phyloP scores from a whole-genome alignment of 2,888 invertebrate species.

The Tethea ocularis region DNA sequence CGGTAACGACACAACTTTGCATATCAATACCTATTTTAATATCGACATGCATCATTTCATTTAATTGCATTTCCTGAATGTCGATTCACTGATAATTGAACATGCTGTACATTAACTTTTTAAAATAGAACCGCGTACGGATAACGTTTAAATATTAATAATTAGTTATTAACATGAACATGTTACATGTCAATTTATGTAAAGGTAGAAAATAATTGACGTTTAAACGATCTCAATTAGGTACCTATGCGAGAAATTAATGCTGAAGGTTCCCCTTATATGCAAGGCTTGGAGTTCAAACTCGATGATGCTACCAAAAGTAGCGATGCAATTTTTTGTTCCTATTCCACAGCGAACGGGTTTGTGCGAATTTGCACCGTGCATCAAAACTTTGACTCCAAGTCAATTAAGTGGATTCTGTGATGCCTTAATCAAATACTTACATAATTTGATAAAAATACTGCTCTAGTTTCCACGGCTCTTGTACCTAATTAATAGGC shows the following conservation, averaged over 20 bases:
- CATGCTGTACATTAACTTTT: conserved; percentile 5
- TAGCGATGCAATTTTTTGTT: conserved; percentile 24
- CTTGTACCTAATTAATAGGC: conserved; percentile 61
- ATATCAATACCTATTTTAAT: conserved; percentile 81
- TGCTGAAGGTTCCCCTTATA: conserved; percentile 56
- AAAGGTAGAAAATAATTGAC: conserved; percentile 70
- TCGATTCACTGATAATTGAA: conserved; percentile 43
- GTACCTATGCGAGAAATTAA: conserved; percentile 58
- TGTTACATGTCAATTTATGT: conserved; percentile 74
- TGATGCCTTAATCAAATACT: conserved; percentile 43
- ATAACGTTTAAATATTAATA: conserved; percentile 1
- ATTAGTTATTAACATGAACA: conserved; percentile 42
- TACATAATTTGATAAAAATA: conserved; percentile 56
- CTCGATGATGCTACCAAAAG: conserved; percentile 46
- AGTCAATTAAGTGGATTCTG: conserved; percentile 26
- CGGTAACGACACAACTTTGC: conserved; percentile 71
- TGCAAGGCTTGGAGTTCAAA: conserved; percentile 40
- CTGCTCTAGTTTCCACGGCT: conserved; percentile 58
- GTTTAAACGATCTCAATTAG: conserved; percentile 66
- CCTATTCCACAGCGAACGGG: conserved; percentile 26
- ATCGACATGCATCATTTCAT: conserved; percentile 81
- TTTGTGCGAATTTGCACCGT: conserved; percentile 21
- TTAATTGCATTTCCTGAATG: conserved; percentile 78
- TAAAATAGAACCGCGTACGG: neutral
- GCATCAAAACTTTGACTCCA: conserved; percentile 3